These are phyloP conservation scores for Leptocoma aspasia DNA, from an alignment of 2,113 vertebrate species.

Conservation along the genomic window DNA sequence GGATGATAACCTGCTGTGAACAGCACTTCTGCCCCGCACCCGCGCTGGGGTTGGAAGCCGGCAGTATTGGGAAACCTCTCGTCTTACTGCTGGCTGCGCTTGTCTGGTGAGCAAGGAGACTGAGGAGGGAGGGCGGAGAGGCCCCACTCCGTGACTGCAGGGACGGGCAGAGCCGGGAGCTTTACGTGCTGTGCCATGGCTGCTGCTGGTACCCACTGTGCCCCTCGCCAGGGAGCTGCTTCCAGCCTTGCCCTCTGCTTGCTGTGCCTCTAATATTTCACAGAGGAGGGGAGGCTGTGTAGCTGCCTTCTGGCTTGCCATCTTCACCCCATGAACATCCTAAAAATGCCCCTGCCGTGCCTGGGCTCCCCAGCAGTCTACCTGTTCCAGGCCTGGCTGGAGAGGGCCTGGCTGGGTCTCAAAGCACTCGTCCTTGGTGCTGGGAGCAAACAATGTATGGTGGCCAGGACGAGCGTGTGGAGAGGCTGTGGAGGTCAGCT, in stretches of 20 bases:
- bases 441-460: not conserved
- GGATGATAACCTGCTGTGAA: not conserved
- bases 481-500: not conserved
- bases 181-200: rapidly evolving
- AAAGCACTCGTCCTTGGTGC: not conserved
- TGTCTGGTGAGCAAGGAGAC: constrained; percentile 16
- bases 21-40: not conserved
- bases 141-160: not conserved
- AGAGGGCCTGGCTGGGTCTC: not conserved
- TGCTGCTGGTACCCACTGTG: not conserved
- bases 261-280: not conserved
- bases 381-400: not conserved
- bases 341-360: rapidly evolving
- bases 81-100: constrained; percentile 21
- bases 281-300: not conserved
- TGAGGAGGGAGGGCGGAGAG: not conserved
- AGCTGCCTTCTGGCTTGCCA: not conserved
- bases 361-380: not conserved
- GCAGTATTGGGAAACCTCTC: constrained; percentile 49
- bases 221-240: not conserved
- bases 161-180: rapidly evolving
- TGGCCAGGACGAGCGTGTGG: not conserved
- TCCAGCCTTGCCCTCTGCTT: not conserved
- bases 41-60: not conserved
- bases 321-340: not conserved